Percentiles rank a stretch among this genome's conserved stretches.
Evolutionary conservation across 2,888 invertebrate species (phyloP).

Genomic region (Bombylius discolor): DNA sequence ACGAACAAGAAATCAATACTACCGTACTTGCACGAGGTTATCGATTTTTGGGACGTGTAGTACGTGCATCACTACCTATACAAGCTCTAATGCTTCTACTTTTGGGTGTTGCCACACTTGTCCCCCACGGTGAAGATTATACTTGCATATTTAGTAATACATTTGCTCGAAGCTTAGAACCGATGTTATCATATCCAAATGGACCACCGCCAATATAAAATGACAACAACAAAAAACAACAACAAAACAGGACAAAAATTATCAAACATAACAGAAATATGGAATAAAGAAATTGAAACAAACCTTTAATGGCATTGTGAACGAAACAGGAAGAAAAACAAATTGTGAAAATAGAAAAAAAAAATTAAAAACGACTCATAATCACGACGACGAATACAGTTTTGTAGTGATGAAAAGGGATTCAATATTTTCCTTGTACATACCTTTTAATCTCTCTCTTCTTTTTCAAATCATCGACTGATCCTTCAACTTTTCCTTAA

Average conservation of each 20-base stretch:
- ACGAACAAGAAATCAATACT: constrained; percentile 41
- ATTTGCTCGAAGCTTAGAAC: constrained; percentile 70
- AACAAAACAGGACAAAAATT: background rate
- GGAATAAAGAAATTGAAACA: too few species aligned
- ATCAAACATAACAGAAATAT: background rate
- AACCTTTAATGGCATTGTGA: background rate
- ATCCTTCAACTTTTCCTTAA: too few species aligned
- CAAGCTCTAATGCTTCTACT: constrained; percentile 87
- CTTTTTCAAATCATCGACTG: too few species aligned
- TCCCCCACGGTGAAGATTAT: constrained; percentile 75
- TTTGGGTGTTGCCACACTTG: constrained; percentile 83
- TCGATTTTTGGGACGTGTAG: constrained; percentile 77
- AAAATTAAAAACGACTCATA: too few species aligned
- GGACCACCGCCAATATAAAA: constrained; percentile 82
- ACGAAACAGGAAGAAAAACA: background rate
- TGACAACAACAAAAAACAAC: too few species aligned
- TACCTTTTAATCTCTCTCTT: too few species aligned
- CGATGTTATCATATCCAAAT: constrained; percentile 79
- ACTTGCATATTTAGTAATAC: constrained; percentile 75
- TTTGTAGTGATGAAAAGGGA: too few species aligned
- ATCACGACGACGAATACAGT: too few species aligned
- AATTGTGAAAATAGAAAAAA: background rate
- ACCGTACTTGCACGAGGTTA: constrained; percentile 61
- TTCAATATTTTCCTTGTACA: too few species aligned
- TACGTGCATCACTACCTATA: constrained; percentile 84